Evolutionary conservation across 1,140 invertebrate species (phyloP), one percentile per base, ranked within the genome.

Genomic region (Hypothenemus hampei): DNA sequence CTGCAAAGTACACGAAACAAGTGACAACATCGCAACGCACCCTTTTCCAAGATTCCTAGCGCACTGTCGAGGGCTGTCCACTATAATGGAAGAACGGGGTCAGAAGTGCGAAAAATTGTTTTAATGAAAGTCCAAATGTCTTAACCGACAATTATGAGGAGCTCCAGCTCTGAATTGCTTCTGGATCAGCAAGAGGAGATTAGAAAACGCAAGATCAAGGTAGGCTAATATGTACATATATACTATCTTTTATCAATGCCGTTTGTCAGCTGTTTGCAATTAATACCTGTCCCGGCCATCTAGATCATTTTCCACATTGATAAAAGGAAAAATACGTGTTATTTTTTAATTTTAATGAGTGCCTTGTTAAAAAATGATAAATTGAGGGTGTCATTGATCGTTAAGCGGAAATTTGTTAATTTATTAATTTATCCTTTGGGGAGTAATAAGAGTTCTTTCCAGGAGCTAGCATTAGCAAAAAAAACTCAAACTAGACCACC

Each of bases 81-180:
- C 26, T 13, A 31, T 13, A 31, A 31, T 31, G 26, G 13, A 13
- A 3, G 13, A 31, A 31, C 26, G 8, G 26, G 26, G 26, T 31
- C 26, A 31, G 13, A 31, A 31, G 26, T 31, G 26, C 13, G 26
- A 31, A 31, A 13, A 1, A 13, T 13, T 31, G 26, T 31, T 31
- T 31, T 31, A 8, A 13, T 31, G 26, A 11, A 13, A 8, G 8
- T 11, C 26, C 26, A 31, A 31, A 31, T 31, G 26, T 31, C 26
- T 31, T 31, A 31, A 13, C 26, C n/a, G 4, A 39, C 10, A 48
- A 57, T 57, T 66, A 60, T 89, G 86, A 80, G 83, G 72, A 85
- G 86, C 74, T 85, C 85, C 77, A 89, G 86, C 77, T 88, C 85
- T 65, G 87, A 89, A 77, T 81, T 87, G 71, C 78, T 89, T 77